Base-by-base conservation (phyloP, 2,888 invertebrate genomes). In the Loripinus fragilis region DNA sequence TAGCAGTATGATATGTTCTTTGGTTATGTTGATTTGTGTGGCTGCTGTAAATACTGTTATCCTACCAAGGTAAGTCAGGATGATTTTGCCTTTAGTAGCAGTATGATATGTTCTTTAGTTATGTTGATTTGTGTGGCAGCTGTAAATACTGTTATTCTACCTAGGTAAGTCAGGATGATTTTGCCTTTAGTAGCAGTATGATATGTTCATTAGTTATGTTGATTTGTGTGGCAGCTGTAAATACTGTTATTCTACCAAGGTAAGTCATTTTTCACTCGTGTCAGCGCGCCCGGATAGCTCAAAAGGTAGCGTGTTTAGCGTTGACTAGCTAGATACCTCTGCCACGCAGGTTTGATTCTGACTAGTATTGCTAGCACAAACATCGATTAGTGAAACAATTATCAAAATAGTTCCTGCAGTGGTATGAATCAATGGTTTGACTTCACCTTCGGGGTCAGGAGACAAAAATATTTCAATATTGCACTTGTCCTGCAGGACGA, bases 41-140 rank as follows among this genome's bases (percentile, higher is more conserved):
- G 97, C 97, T 15, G 96, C 96, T 0, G 95, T 97, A 20, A 96
- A 98, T 88, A 96, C 96, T 0, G 95, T 96, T 23, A 96, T 97
- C 69, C 94, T 98, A 70, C 98, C 98, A 15, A 95, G 97, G 90
- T 93, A 83, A 20, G 38, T 38, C 38, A n/a, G 88, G 95, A 96
- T 73, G 97, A 97, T 94, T 96, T 96, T 76, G 97, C 97, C 45
- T 97, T 98, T 95, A 96, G 96, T 78, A 96, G 97, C 25, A 92
- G 94, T 74, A 91, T 94, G 90, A 96, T 96, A 12, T 97, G 97
- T 80, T 96, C 97, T 1, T 93, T 98, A 78, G 95, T 96, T 35
- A 95, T 97, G 28, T 93, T 97, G 68, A 95, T 97, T 5, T 95
- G 97, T 2, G 94, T 96, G 45, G 97, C 97, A 15, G 96, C 96